Conservation (phyloP, 2,797 vertebrate species). For the Parauchenoglanis ngamensis region DNA sequence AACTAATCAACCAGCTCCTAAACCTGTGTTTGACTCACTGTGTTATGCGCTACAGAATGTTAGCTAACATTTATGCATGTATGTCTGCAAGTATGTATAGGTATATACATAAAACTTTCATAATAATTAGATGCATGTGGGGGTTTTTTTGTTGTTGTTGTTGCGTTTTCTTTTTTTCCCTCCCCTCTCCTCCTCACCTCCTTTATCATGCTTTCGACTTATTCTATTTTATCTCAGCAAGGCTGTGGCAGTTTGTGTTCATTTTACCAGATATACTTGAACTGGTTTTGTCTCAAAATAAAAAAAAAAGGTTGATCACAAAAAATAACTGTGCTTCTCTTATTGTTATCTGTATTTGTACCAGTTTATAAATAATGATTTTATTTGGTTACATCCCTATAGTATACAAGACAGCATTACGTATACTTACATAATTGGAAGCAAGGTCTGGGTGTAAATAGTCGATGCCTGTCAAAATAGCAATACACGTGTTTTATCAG, state of each 20-base stretch:
- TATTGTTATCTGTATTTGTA: background rate
- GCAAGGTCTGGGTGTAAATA: conserved; percentile 97
- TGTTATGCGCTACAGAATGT: background rate
- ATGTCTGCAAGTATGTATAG: background rate
- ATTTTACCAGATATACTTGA: too few species aligned
- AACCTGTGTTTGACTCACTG: background rate
- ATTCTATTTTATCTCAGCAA: background rate
- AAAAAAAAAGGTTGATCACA: background rate
- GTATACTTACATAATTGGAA: conserved; percentile 94
- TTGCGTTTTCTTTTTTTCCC: too few species aligned
- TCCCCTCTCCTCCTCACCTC: background rate
- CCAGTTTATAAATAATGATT: background rate
- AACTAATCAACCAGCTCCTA: background rate
- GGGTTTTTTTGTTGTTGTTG: background rate
- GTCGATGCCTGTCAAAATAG: conserved; percentile 85
- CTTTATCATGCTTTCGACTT: background rate
- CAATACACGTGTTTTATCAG: background rate
- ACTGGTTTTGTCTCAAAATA: too few species aligned
- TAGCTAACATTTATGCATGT: background rate
- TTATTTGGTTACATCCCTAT: background rate
- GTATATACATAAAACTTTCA: background rate
- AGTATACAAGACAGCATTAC: background rate
- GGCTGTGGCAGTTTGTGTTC: background rate
- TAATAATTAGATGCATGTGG: background rate
- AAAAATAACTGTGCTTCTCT: background rate